phyloP scores from a whole-genome alignment of 2,113 vertebrate genomes.

The Gymnogyps californianus region DNA sequence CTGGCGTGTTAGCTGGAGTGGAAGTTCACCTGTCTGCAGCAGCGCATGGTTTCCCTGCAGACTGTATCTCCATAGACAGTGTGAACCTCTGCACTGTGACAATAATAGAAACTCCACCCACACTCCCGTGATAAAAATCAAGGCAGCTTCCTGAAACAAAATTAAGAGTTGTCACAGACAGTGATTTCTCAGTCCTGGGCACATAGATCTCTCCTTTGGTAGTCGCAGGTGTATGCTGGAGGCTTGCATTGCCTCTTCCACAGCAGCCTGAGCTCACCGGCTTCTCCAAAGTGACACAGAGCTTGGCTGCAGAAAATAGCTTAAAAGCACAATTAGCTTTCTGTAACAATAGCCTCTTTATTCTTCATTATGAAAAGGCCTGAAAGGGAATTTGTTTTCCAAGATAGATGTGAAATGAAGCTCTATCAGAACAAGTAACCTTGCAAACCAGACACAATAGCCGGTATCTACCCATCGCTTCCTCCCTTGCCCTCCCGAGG shows the following conservation, averaged over 20 bases:
- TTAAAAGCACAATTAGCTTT: constrained; percentile 64
- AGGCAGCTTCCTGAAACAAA: not conserved
- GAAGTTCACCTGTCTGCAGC: not conserved
- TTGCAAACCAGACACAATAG: constrained; percentile 71
- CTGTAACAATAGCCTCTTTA: constrained; percentile 70
- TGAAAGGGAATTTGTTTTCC: constrained; percentile 70
- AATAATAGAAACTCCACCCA: not conserved
- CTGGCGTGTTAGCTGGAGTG: not conserved
- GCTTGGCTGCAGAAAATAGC: not conserved
- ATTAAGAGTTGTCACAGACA: not conserved
- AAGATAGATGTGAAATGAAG: constrained; percentile 43
- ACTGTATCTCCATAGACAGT: not conserved
- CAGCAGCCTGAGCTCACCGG: not conserved
- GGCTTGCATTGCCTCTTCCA: not conserved
- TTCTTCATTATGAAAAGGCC: constrained; percentile 71
- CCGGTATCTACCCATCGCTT: constrained; percentile 51
- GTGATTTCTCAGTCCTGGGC: not conserved
- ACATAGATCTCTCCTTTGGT: not conserved
- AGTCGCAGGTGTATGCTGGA: not conserved
- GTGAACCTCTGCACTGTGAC: not conserved
- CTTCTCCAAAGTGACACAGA: not conserved
- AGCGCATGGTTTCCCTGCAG: not conserved
- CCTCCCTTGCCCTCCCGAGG: constrained; percentile 5
- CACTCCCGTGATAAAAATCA: not conserved
- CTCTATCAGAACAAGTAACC: constrained; percentile 66